These are phyloP conservation scores for Nemurella pictetii DNA, from an alignment of 2,888 invertebrate species.

Conservation along the genomic window DNA sequence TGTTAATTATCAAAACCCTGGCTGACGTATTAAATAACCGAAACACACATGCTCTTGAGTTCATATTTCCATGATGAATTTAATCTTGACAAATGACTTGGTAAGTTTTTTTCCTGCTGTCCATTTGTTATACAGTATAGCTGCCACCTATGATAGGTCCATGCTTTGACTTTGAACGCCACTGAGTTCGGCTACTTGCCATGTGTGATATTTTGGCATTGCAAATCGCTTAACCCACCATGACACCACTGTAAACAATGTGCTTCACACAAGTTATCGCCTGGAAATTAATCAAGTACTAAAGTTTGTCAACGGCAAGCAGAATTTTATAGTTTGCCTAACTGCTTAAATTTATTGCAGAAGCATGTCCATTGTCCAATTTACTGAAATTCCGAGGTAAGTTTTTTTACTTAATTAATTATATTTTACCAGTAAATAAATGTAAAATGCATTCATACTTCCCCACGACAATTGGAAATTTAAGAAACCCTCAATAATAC, in stretches of 20 bases:
- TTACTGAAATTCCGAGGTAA: too few species aligned
- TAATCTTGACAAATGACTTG: constrained; percentile 33
- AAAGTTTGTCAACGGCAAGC: background rate
- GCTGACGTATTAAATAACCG: constrained; percentile 30
- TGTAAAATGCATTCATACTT: too few species aligned
- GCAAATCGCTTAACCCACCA: constrained; percentile 21
- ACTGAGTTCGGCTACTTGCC: background rate
- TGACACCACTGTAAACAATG: constrained; percentile 15
- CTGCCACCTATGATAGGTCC: background rate
- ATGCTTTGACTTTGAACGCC: background rate
- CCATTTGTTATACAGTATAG: constrained; percentile 17
- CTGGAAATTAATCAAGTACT: background rate
- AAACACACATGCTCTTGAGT: constrained; percentile 31
- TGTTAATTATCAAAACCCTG: constrained; percentile 32
- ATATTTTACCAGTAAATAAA: too few species aligned
- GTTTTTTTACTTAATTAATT: too few species aligned
- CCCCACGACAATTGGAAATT: too few species aligned
- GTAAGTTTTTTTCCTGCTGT: background rate
- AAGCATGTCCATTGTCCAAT: too few species aligned
- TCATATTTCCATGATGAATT: constrained; percentile 34
- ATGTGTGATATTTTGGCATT: constrained; percentile 9
- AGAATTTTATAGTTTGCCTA: background rate
- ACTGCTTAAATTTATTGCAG: too few species aligned
- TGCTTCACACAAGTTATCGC: background rate
- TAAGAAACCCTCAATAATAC: too few species aligned